These are phyloP conservation scores for Cryptus armator DNA, from an alignment of 2,888 invertebrate species.

Conservation along the genomic window DNA sequence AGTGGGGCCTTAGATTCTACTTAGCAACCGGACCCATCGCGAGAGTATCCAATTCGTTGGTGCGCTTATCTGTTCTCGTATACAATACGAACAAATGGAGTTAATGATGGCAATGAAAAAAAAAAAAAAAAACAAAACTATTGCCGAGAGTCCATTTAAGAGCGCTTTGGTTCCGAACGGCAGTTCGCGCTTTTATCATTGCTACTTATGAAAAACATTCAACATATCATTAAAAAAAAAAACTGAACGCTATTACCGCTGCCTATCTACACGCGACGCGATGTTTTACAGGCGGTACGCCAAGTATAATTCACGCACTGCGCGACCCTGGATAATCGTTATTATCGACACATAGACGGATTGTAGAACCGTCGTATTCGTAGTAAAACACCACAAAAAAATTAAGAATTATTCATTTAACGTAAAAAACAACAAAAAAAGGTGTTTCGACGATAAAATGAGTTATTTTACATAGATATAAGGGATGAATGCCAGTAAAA, in stretches of 20 bases:
- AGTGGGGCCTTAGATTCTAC: background rate
- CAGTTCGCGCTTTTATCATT: constrained; percentile 7
- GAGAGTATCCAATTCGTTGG: constrained; percentile 30
- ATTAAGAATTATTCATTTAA: too few relatives aligned
- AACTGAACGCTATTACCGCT: background rate
- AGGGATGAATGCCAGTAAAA: too few relatives aligned
- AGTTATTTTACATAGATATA: too few relatives aligned
- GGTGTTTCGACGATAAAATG: too few relatives aligned
- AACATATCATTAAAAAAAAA: background rate
- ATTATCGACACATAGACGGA: too few relatives aligned
- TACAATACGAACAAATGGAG: background rate
- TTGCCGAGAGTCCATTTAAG: constrained; percentile 2
- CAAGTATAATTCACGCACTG: background rate
- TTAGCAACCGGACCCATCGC: constrained; percentile 32
- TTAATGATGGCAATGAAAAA: constrained; percentile 19
- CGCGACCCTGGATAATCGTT: background rate
- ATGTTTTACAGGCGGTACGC: background rate
- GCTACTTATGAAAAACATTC: background rate
- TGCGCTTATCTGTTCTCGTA: constrained; percentile 14
- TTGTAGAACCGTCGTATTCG: too few relatives aligned
- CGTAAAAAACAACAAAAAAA: too few relatives aligned
- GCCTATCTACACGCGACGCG: background rate
- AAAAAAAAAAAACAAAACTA: constrained; percentile 17
- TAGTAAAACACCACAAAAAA: too few relatives aligned
- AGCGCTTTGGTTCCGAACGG: background rate